Base-by-base conservation (phyloP, 1,140 invertebrate genomes). In the Cardiocondyla obscurior region DNA sequence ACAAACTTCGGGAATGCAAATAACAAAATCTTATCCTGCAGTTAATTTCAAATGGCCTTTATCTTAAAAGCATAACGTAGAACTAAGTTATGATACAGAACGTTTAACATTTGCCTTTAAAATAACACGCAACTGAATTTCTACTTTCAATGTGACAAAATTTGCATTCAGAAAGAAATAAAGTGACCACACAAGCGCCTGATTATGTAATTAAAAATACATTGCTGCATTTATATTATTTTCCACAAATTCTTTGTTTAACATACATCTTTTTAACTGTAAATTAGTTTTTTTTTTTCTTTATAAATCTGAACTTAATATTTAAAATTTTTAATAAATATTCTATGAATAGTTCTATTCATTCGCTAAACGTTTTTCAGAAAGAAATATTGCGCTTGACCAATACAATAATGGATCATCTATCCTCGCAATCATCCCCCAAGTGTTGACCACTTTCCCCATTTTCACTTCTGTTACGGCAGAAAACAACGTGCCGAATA, bases 401-500 rank as follows among this genome's bases (percentile, higher is more conserved):
- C 33, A n/a, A 69, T 51, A 58, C 55, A 87, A 87, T 74, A 89
- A 85, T 77, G 46, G 83, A 89, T 89, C 87, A 89, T 42, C 51
- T 57, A 49, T 49, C 44, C 14, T 16, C 22, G 58, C 33, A 22
- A 19, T 69, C 39, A 55, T 28, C 55, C 85, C 57, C 46, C n/a
- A 51, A 49, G 36, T 82, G 82, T 87, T 84, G 76, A 70, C 30
- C 51, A 8, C 60, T 42, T 44, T 30, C 55, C 72, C 30, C 73
- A 70, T 84, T 76, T 60, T 46, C 55, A 62, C 4, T 55, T 72
- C 30, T 51, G 39, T 49, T 72, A 65, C 16, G 55, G n/a, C 6
- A 49, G 14, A 81, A 89, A 89, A 86, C 87, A 89, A 67, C 85
- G 64, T 79, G 42, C 33, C 74, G 88, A 89, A 88, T 89, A 89